Percentiles rank a stretch among this genome's conserved stretches.
phyloP scores from a whole-genome alignment of 1,140 invertebrate species.

The Lerema accius region DNA sequence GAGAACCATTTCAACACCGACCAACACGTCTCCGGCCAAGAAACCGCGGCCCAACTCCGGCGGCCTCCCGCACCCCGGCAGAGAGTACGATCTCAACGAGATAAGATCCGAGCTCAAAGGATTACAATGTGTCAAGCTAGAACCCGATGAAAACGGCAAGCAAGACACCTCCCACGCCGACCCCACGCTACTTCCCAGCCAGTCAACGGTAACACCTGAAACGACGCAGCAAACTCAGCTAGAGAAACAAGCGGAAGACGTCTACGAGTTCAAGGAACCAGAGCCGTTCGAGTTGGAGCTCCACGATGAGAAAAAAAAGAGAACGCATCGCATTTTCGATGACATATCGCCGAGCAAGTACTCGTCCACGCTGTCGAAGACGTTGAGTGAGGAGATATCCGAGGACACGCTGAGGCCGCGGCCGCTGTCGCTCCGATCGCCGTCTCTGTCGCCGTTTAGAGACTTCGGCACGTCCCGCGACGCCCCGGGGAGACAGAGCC shows the following conservation, averaged over 20 bases:
- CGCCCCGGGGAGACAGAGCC: conserved; percentile 53
- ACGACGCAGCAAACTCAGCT: conserved; percentile 45
- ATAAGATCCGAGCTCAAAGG: conserved; percentile 93
- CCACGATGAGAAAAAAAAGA: conserved; percentile 85
- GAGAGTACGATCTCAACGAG: conserved; percentile 92
- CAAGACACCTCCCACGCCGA: conserved; percentile 73
- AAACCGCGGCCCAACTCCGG: conserved; percentile 51
- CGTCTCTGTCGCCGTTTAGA: conserved; percentile 75
- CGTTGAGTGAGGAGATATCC: conserved; percentile 75
- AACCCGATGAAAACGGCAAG: conserved; percentile 70
- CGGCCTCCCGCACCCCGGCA: conserved; percentile 62
- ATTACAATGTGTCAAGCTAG: conserved; percentile 82
- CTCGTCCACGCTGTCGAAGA: conserved; percentile 70
- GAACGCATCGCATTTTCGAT: conserved; percentile 83
- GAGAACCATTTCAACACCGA: conserved; percentile 58
- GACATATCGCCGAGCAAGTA: conserved; percentile 81
- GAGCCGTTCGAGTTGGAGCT: conserved; percentile 93
- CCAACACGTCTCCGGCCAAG: conserved; percentile 56
- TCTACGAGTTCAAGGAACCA: conserved; percentile 95
- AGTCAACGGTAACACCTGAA: conserved; percentile 47
- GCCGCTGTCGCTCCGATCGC: conserved; percentile 66
- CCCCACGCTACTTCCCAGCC: conserved; percentile 38
- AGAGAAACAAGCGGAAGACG: conserved; percentile 85
- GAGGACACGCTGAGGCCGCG: conserved; percentile 63
- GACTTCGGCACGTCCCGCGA: conserved; percentile 67